Base-by-base conservation (phyloP, 2,113 vertebrate genomes). In the Trichechus manatus region DNA sequence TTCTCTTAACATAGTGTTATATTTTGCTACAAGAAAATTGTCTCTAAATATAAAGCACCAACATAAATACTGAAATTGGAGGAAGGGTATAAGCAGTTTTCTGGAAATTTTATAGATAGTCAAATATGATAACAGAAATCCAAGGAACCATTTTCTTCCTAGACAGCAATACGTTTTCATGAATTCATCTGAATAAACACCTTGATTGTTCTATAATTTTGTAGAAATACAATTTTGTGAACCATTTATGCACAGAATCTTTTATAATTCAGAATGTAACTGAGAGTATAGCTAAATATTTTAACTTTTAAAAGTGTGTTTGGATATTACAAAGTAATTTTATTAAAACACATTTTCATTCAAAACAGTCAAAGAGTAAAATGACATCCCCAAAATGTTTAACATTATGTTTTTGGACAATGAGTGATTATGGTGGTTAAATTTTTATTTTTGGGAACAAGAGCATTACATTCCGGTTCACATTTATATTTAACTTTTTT, bases 1-100 rank as follows among this genome's bases (percentile, higher is more conserved):
- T 44, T 85, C 36, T 93, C 44, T 97, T 95, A 97, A 95, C 31
- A n/a, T 84, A 64, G 39, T 97, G 50, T 79, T 74, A 82, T 96
- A 59, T 70, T 33, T 95, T 94, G 14, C 39, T 96, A 83, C 53
- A 97, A 97, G 2, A 96, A 80, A 95, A 93, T 82, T 79, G 1
- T 0, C 10, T 75, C 80, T 88, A 25, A 78, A 96, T 91, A 36
- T 91, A 83, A 95, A 94, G 59, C 8, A 75, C 5, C 33, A 79
- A 86, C 1, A 68, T 61, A 86, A 89, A 63, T 44, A 80, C 9
- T 64, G 15, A 66, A 93, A 93, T 36, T 14, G 20, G 5, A 81
- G 20, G 1, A 74, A 64, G 36, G 9, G 2, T 75, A 1, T 75
- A 42, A 19, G 7, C 0, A 75, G 2, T 91, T 94, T 96, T 79